phyloP scores from a whole-genome alignment of 2,113 vertebrate genomes.

The Passerina amoena region DNA sequence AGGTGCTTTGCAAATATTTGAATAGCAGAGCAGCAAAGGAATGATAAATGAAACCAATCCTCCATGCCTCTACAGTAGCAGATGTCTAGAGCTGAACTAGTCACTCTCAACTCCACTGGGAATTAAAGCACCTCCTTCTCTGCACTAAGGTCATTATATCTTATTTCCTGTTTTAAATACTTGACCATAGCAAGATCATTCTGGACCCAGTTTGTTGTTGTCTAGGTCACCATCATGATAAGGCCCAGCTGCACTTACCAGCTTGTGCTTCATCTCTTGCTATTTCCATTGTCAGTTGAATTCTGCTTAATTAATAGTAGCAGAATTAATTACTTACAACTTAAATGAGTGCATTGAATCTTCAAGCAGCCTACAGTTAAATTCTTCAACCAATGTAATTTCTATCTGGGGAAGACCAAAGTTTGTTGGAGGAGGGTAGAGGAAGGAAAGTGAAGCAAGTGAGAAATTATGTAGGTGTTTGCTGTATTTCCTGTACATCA shows the following conservation, averaged over 20 bases:
- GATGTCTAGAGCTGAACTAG: background rate
- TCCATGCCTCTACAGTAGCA: background rate
- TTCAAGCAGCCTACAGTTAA: background rate
- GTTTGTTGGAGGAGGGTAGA: background rate
- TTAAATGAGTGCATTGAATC: background rate
- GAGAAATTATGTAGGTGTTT: background rate
- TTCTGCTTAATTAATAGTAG: background rate
- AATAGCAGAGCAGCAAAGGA: background rate
- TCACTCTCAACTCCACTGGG: accelerated
- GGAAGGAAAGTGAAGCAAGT: background rate
- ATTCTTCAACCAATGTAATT: background rate
- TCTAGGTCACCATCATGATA: background rate
- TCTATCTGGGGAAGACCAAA: background rate
- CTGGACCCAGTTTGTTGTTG: background rate
- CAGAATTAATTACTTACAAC: background rate
- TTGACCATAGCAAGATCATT: background rate
- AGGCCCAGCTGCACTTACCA: background rate
- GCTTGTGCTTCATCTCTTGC: background rate
- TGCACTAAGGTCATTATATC: background rate
- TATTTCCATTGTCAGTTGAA: background rate
- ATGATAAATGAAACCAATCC: background rate
- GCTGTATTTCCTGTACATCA: background rate
- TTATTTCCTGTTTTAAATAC: background rate
- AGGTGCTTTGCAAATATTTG: conserved; percentile 11
- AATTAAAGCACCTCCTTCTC: background rate